Conservation (phyloP, 2,113 vertebrate species). For the Leptobrachium ailaonicum region DNA sequence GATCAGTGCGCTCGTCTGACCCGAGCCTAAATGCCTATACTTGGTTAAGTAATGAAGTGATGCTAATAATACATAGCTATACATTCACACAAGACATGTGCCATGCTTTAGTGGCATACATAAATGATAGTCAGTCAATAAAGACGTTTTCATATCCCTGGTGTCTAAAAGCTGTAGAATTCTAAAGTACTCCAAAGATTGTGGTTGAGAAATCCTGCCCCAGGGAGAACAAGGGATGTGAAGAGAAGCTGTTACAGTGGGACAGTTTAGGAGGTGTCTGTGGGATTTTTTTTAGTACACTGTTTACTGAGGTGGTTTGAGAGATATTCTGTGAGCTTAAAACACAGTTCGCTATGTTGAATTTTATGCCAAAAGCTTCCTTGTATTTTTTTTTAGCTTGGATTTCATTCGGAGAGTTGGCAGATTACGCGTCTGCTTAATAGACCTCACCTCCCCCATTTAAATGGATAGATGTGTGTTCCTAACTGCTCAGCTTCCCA, state of each 20-base stretch:
- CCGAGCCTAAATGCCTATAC: too few species aligned
- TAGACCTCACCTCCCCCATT: slow-evolving; percentile 40
- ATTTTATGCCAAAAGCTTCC: slow-evolving; percentile 34
- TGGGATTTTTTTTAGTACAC: slow-evolving; percentile 27
- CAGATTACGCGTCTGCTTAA: slow-evolving; percentile 34
- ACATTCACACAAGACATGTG: too few species aligned
- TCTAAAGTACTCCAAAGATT: not conserved
- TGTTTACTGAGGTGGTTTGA: slow-evolving; percentile 33
- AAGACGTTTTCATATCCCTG: too few species aligned
- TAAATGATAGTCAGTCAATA: too few species aligned
- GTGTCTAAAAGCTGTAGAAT: not conserved
- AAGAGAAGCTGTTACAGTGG: not conserved
- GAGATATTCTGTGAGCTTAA: slow-evolving; percentile 23
- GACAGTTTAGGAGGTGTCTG: slow-evolving; percentile 34
- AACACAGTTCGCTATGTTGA: slow-evolving; percentile 23
- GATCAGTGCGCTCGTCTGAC: too few species aligned
- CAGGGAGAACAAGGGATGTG: not conserved
- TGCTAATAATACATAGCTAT: too few species aligned
- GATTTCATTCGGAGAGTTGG: slow-evolving; percentile 40
- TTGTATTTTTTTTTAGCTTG: slow-evolving; percentile 27
- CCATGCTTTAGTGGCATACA: too few species aligned
- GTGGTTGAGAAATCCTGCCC: not conserved
- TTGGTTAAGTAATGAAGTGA: too few species aligned
- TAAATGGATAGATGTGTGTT: slow-evolving; percentile 48
- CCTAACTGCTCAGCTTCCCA: slow-evolving; percentile 31